Conservation (phyloP, 2,888 invertebrate species). For the Nebria brevicollis region DNA sequence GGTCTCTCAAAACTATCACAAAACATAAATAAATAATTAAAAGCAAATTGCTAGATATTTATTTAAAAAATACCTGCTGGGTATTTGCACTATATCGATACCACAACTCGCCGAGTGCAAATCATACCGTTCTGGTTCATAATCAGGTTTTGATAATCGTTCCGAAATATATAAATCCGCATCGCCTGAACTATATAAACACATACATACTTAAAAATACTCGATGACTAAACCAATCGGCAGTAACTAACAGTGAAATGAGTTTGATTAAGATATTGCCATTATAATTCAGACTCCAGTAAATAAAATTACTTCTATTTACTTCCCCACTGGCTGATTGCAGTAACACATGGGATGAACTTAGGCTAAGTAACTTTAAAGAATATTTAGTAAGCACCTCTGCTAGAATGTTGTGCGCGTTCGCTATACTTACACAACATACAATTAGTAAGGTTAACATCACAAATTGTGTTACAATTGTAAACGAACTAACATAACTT, state of each 20-base stretch:
- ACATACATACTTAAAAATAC: neutral
- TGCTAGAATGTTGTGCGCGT: neutral
- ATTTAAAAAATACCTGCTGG: constrained; percentile 22
- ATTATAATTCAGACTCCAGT: constrained; percentile 39
- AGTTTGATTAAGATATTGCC: constrained; percentile 40
- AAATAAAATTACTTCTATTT: constrained; percentile 36
- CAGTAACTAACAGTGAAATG: constrained; percentile 30
- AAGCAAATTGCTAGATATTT: neutral
- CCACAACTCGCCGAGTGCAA: constrained; percentile 48
- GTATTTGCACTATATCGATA: constrained; percentile 45
- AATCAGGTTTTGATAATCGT: constrained; percentile 46
- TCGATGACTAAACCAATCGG: neutral
- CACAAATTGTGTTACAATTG: neutral
- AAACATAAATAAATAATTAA: neutral
- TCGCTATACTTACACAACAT: neutral
- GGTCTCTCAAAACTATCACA: constrained; percentile 45
- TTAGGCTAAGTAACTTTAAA: constrained; percentile 20
- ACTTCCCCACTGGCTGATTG: constrained; percentile 42
- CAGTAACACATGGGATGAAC: constrained; percentile 31
- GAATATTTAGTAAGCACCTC: neutral
- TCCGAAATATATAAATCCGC: constrained; percentile 49
- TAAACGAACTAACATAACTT: neutral
- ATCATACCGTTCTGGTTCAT: constrained; percentile 47
- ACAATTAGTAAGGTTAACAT: neutral
- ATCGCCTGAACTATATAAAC: constrained; percentile 48